Percentiles rank a stretch among this genome's conserved stretches.
phyloP scores from a whole-genome alignment of 2,888 invertebrate species.

The Acleris laterana region DNA sequence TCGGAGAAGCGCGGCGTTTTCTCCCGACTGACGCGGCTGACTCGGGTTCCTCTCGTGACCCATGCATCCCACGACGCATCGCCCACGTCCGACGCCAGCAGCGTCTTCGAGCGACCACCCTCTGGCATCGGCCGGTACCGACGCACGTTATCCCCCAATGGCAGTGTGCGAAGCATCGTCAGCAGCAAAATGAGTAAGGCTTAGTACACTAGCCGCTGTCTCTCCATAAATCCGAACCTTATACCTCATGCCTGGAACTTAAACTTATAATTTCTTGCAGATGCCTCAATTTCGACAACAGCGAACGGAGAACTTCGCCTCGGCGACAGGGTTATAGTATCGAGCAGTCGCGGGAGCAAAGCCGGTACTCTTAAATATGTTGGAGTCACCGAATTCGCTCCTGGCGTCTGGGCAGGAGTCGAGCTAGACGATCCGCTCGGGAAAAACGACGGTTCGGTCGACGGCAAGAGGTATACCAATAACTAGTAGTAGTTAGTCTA shows the following conservation, averaged over 20 bases:
- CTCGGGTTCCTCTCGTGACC: slow-evolving; percentile 87
- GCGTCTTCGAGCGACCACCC: slow-evolving; percentile 77
- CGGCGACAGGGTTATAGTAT: slow-evolving; percentile 96
- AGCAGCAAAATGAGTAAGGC: slow-evolving; percentile 83
- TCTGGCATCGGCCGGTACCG: slow-evolving; percentile 73
- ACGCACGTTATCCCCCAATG: slow-evolving; percentile 77
- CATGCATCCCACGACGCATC: slow-evolving; percentile 80
- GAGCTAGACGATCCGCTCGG: slow-evolving; percentile 97
- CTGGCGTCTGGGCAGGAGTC: slow-evolving; percentile 97
- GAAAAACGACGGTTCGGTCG: slow-evolving; percentile 98
- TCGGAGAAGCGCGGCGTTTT: slow-evolving; percentile 97
- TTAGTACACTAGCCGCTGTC: not conserved
- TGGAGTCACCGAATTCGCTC: slow-evolving; percentile 95
- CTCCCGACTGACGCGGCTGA: slow-evolving; percentile 93
- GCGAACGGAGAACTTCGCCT: slow-evolving; percentile 88
- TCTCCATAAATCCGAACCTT: not conserved
- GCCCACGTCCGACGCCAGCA: slow-evolving; percentile 75
- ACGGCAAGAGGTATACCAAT: slow-evolving; percentile 90
- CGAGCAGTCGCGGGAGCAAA: slow-evolving; percentile 93
- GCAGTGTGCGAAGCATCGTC: slow-evolving; percentile 79
- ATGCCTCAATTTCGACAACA: slow-evolving; percentile 78
- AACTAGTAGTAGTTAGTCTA: not conserved
- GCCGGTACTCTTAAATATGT: slow-evolving; percentile 93
- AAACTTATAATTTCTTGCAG: slow-evolving; percentile 48
- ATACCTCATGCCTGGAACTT: not conserved